Evolutionary conservation across 2,113 vertebrate species (phyloP).

Genomic region (Hemibates koningsi): DNA sequence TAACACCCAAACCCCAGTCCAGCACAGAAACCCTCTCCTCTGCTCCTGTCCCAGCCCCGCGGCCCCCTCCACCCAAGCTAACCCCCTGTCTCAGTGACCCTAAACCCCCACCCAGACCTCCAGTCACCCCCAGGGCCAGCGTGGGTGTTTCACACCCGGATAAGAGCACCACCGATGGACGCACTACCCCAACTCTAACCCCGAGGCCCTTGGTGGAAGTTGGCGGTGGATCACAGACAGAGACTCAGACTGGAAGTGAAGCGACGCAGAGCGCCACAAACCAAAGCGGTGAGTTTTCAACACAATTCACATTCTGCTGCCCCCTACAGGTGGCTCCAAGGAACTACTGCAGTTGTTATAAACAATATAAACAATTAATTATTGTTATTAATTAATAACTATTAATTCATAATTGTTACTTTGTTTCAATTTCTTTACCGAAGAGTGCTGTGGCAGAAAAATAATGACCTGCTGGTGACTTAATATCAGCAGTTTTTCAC

Average conservation of each 20-base stretch:
- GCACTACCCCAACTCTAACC: conserved; percentile 49
- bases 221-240: background rate
- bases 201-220: background rate
- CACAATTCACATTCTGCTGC: background rate
- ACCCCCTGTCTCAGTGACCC: background rate
- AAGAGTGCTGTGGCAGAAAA: background rate
- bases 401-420: background rate
- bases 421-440: rapidly evolving
- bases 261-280: background rate
- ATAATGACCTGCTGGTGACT: background rate
- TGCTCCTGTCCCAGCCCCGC: conserved; percentile 66
- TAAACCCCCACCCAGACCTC: conserved; percentile 56
- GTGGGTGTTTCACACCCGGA: background rate
- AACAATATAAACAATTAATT: background rate
- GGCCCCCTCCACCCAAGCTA: conserved; percentile 74
- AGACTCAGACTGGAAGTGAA: background rate
- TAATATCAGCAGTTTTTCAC: background rate
- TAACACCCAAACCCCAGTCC: background rate
- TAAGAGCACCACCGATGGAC: conserved; percentile 42
- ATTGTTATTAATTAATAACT: background rate
- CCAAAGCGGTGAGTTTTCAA: conserved; percentile 10
- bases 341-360: background rate
- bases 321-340: background rate
- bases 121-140: conserved; percentile 60
- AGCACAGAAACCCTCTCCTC: background rate